phyloP scores from a whole-genome alignment of 1,140 invertebrate species.

The Aphelinus certus region DNA sequence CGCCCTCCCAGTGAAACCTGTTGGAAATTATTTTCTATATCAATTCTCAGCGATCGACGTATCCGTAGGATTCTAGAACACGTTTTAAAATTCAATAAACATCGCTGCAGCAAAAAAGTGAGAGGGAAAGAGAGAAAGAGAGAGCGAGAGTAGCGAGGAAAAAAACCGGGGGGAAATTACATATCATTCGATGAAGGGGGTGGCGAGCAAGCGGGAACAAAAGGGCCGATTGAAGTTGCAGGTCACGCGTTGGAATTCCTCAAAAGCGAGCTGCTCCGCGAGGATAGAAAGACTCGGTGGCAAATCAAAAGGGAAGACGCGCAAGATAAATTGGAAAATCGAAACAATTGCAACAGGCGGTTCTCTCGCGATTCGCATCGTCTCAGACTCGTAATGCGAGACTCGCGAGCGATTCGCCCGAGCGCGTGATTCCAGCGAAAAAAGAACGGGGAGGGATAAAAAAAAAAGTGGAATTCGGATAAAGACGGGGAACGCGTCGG shows the following conservation, averaged over 20 bases:
- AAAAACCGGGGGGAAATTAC: not conserved
- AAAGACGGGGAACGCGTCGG: no score
- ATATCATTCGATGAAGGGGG: not conserved
- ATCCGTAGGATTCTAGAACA: no score
- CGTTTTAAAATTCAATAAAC: no score
- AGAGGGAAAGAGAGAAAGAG: conserved; percentile 9
- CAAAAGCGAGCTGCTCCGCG: not conserved
- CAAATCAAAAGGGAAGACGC: conserved; percentile 12
- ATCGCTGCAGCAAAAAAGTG: not conserved
- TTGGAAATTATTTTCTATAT: no score
- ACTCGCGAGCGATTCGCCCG: conserved; percentile 2
- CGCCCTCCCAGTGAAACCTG: no score
- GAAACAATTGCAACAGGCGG: conserved; percentile 19
- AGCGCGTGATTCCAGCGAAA: conserved; percentile 15
- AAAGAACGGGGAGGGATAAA: not conserved
- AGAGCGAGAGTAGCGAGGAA: not conserved
- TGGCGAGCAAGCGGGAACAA: not conserved
- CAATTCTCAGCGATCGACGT: no score
- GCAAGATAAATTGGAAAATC: conserved; percentile 35
- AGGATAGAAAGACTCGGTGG: not conserved
- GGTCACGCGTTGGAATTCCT: conserved; percentile 21
- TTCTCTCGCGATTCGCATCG: conserved; percentile 9
- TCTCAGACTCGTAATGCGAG: not conserved
- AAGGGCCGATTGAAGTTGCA: not conserved
- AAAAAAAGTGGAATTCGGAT: no score